phyloP scores from a whole-genome alignment of 2,888 invertebrate genomes.

The Chrysolina haemoptera region DNA sequence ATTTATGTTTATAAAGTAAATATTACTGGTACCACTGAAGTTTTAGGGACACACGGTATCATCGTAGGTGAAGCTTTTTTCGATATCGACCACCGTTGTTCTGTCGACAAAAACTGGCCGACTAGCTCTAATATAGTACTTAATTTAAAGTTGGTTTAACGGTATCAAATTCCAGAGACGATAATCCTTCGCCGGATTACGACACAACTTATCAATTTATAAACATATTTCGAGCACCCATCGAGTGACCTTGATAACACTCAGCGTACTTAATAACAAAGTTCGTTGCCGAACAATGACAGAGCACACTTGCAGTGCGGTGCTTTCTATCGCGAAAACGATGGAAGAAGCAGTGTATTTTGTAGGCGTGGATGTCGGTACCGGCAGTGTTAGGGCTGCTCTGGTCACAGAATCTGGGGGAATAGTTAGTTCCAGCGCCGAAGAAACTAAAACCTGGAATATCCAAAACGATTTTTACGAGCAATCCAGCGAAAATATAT shows the following conservation, averaged over 20 bases:
- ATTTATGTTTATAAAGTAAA: too few relatives aligned
- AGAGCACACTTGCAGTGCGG: constrained; percentile 13
- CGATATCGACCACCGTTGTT: background rate
- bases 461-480: constrained; percentile 82
- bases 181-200: constrained; percentile 14
- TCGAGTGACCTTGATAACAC: constrained; percentile 23
- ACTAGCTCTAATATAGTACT: background rate
- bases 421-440: constrained; percentile 76
- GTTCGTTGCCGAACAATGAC: constrained; percentile 23
- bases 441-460: constrained; percentile 83
- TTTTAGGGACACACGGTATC: background rate
- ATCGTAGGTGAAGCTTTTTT: background rate
- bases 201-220: constrained; percentile 14
- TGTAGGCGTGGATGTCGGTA: constrained; percentile 92
- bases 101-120: background rate
- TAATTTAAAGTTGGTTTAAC: background rate
- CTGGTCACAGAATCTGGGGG: constrained; percentile 81
- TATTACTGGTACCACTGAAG: too few relatives aligned
- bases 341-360: constrained; percentile 29
- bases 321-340: background rate
- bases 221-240: constrained; percentile 10
- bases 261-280: background rate
- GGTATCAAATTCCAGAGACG: background rate
- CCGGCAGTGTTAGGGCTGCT: constrained; percentile 90
- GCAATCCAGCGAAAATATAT: constrained; percentile 92